Conservation (phyloP, 1,140 invertebrate genomes). For the Oscheius sp. region DNA sequence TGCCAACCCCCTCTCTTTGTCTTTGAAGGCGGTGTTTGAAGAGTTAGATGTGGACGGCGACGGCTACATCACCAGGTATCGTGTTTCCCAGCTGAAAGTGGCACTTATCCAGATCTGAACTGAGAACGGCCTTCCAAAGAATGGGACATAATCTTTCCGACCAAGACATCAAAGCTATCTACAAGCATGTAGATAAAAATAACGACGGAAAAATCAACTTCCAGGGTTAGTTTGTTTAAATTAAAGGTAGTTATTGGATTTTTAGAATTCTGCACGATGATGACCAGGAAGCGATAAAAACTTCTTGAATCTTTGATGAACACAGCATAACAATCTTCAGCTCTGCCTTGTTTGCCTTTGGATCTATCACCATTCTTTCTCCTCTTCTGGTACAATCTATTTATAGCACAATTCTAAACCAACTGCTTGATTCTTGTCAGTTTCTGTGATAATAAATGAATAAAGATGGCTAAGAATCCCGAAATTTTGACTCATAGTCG, state of each 20-base stretch:
- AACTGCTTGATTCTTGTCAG: neutral
- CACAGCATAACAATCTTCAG: no score
- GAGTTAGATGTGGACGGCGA: slow-evolving; percentile 60
- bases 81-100: neutral
- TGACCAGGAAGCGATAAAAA: slow-evolving; percentile 49
- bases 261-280: slow-evolving; percentile 58
- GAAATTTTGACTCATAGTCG: no score
- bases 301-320: neutral
- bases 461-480: neutral
- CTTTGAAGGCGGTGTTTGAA: slow-evolving; percentile 58
- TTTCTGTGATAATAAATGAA: neutral
- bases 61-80: slow-evolving; percentile 54
- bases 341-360: neutral
- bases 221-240: slow-evolving; percentile 41
- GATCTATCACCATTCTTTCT: neutral
- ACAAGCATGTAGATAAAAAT: slow-evolving; percentile 59
- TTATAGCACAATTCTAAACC: neutral
- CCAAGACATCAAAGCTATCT: slow-evolving; percentile 60
- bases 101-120: slow-evolving; percentile 48
- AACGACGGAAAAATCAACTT: slow-evolving; percentile 61
- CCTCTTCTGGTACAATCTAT: neutral
- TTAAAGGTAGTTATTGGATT: slow-evolving; percentile 27
- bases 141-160: slow-evolving; percentile 57
- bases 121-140: slow-evolving; percentile 59
- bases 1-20: slow-evolving; percentile 59